Evolutionary conservation across 2,888 invertebrate genomes (phyloP).

Genomic region (Lymantria dispar): DNA sequence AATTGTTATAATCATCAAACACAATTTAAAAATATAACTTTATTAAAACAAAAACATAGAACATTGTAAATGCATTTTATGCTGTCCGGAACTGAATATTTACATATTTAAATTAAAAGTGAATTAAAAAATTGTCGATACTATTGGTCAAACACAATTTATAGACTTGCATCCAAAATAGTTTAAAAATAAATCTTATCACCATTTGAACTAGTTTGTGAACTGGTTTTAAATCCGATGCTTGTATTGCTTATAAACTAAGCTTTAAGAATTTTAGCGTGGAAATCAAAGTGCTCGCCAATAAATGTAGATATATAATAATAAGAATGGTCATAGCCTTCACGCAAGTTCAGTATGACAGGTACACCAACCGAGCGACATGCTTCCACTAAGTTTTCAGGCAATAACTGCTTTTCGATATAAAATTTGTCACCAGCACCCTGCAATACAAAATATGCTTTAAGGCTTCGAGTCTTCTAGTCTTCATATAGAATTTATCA

Average conservation of each 20-base stretch:
- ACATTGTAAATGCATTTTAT: background rate
- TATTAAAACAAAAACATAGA: slow-evolving; percentile 36
- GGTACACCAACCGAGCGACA: slow-evolving; percentile 87
- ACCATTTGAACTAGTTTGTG: background rate
- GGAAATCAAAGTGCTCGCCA: slow-evolving; percentile 95
- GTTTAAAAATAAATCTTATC: no score
- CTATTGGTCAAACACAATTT: no score
- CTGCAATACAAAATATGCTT: slow-evolving; percentile 61
- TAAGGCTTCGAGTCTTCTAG: no score
- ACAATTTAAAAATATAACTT: slow-evolving; percentile 25
- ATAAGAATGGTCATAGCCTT: slow-evolving; percentile 97
- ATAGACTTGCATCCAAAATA: no score
- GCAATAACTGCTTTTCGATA: slow-evolving; percentile 88
- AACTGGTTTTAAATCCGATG: background rate
- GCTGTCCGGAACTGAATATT: background rate
- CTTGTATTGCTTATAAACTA: slow-evolving; percentile 28
- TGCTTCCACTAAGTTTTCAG: slow-evolving; percentile 90
- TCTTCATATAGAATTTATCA: no score
- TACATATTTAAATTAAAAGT: no score
- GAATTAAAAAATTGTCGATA: no score
- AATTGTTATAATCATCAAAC: background rate
- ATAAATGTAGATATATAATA: slow-evolving; percentile 96
- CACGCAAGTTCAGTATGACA: slow-evolving; percentile 86
- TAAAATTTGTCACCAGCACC: slow-evolving; percentile 93
- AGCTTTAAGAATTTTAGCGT: slow-evolving; percentile 88